A percentile compares a stretch with the other conserved stretches of the same genome.
Evolutionary conservation across 2,113 vertebrate species (phyloP).

Genomic region (Ceyx margarethae): DNA sequence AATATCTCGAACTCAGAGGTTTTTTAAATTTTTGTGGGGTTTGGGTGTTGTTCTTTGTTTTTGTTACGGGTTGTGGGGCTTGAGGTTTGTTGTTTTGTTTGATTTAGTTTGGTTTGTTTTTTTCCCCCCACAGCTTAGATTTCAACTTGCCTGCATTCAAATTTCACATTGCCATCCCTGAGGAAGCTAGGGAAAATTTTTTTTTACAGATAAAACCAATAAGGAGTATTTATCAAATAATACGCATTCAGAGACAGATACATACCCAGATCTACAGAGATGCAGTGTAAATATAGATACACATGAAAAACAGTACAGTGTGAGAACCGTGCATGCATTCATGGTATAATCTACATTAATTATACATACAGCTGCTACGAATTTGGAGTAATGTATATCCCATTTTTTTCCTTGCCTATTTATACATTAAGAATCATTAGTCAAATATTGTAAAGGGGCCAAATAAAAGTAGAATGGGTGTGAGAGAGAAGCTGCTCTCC

Average conservation of each 20-base stretch:
- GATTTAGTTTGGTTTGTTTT: too few relatives aligned
- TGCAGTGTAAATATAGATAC: neutral
- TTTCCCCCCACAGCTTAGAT: rapidly evolving
- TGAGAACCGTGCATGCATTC: rapidly evolving
- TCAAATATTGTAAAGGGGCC: neutral
- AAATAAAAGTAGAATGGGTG: neutral
- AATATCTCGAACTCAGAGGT: neutral
- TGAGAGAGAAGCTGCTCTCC: neutral
- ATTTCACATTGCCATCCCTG: neutral
- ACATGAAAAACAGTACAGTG: neutral
- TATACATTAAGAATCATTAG: neutral
- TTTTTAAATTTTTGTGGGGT: neutral
- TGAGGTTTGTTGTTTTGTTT: too few relatives aligned
- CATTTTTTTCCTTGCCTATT: neutral
- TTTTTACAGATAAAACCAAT: neutral
- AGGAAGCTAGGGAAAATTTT: neutral
- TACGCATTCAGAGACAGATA: neutral
- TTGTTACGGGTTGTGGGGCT: neutral
- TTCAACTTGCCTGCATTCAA: neutral
- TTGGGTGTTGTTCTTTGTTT: neutral
- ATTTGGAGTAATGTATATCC: neutral
- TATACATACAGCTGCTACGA: neutral
- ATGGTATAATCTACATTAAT: neutral
- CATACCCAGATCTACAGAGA: too few relatives aligned
- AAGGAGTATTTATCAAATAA: neutral